These are phyloP conservation scores for Acronicta psi DNA, from an alignment of 2,888 invertebrate species.

Conservation along the genomic window DNA sequence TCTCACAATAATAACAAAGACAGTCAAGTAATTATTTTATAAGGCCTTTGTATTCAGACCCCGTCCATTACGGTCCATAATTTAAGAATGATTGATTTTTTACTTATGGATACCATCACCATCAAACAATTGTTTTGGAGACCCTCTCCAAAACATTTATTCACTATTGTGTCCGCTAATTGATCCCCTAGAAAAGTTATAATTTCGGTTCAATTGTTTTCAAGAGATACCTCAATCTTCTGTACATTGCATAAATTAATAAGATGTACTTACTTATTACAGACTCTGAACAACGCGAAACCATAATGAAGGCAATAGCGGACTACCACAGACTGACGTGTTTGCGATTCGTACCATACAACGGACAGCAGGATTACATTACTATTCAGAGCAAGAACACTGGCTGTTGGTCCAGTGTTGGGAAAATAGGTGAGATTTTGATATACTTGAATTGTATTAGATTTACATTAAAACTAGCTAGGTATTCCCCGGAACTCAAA, in stretches of 20 bases:
- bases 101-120: no score
- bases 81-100: no score
- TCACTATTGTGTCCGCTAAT: no score
- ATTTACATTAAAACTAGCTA: not conserved
- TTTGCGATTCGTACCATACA: constrained; percentile 91
- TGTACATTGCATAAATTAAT: constrained; percentile 7
- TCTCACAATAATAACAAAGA: no score
- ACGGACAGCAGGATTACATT: constrained; percentile 91
- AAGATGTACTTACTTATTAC: constrained; percentile 14
- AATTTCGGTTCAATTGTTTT: no score
- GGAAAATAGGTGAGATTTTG: constrained; percentile 88
- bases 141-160: no score
- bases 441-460: not conserved
- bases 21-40: no score
- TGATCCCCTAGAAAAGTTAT: no score
- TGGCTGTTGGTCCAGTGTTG: constrained; percentile 95
- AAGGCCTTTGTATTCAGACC: no score
- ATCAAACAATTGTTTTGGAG: no score
- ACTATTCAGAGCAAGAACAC: constrained; percentile 91
- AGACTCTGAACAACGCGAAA: constrained; percentile 89
- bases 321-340: constrained; percentile 94
- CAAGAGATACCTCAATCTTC: not conserved
- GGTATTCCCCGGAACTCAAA: no score
- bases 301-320: constrained; percentile 92
- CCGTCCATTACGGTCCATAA: no score